phyloP scores from a whole-genome alignment of 2,113 vertebrate species.

The Panthera leo region DNA sequence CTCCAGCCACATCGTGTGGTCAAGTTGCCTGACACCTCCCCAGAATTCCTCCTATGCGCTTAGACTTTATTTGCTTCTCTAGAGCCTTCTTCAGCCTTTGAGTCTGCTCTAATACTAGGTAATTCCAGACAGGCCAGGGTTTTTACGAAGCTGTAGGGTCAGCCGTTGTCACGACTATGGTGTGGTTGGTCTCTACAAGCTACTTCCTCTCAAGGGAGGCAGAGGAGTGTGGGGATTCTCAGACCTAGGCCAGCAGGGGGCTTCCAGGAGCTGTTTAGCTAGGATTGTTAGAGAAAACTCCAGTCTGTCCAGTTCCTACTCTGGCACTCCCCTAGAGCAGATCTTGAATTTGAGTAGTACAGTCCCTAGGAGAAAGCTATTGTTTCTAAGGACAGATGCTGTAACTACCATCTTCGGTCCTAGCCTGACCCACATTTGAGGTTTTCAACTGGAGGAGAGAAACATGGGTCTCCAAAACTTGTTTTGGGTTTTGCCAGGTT shows the following conservation, averaged over 20 bases:
- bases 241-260: background rate
- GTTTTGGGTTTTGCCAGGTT: background rate
- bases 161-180: background rate
- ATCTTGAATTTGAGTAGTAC: background rate
- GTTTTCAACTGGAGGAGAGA: background rate
- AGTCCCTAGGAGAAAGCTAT: rapidly evolving
- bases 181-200: background rate
- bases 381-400: rapidly evolving
- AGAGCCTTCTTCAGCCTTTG: background rate
- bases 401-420: too few relatives aligned
- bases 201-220: background rate
- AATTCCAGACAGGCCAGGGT: too few relatives aligned
- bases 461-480: background rate
- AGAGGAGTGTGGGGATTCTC: rapidly evolving
- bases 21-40: background rate
- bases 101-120: background rate
- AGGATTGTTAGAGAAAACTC: background rate
- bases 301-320: rapidly evolving
- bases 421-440: background rate
- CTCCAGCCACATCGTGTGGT: background rate
- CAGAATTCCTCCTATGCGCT: rapidly evolving
- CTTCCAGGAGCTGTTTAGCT: background rate
- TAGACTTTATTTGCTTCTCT: background rate
- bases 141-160: rapidly evolving
- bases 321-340: rapidly evolving